Base-by-base conservation (phyloP, 2,888 invertebrate species). In the Oconnorella tubifera region DNA sequence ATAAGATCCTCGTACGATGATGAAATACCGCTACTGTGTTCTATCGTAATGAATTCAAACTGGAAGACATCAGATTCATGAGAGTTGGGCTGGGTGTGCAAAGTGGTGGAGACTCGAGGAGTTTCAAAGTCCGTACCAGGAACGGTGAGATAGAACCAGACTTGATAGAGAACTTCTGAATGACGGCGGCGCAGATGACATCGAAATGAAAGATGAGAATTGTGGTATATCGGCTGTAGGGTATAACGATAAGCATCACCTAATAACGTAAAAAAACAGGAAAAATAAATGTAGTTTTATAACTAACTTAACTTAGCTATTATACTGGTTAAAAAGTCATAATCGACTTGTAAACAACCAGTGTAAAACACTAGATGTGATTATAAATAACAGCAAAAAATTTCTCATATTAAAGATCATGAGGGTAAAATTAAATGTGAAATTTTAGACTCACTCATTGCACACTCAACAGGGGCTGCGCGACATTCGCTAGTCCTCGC, bases 231-330 rank as follows among this genome's bases (percentile, higher is more conserved):
- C 1, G 79, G 79, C 68, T 75, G 73, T 40, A 80, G 64, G 14
- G 75, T 74, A 70, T 76, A 78, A 56, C 75, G 71, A 51, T 76
- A 73, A 0, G 78, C 72, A 56, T 77, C 77, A 33, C 76, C 78
- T 77, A 71, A 14, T 40, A 40, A 40, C 40, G 19, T 40, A 40
- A 19, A 40, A 10, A 40, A 14, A 40, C 19, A 40, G 40, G 40
- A 19, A 40, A 40, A 14, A 10, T 14, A 40, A 40, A 14, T 40
- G 40, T 14, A 14, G 10, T 40, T 40, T 40, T 19, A 14, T 19
- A 40, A 19, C 40, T 40, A 40, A 19, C 40, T 40, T n/a, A n/a
- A n/a, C n/a, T n/a, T n/a, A n/a, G n/a, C n/a, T n/a, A n/a, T n/a
- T n/a, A n/a, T n/a, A n/a, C n/a, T n/a, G n/a, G n/a, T n/a, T n/a